A percentile compares a stretch with the other conserved stretches of the same genome.
These are phyloP conservation scores for Teinopalpus imperialis DNA, from an alignment of 2,888 invertebrate species.

Conservation along the genomic window DNA sequence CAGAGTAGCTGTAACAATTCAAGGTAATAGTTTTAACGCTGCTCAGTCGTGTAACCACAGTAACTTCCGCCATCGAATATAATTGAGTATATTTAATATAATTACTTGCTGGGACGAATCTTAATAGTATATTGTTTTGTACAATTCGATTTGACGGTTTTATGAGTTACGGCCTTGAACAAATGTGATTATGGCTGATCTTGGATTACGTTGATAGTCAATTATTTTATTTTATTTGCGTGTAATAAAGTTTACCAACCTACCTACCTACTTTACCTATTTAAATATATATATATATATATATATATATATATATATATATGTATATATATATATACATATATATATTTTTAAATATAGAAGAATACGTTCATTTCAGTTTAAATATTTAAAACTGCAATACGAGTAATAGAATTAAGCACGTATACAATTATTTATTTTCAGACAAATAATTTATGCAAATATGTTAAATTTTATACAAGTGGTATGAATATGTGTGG, in stretches of 20 bases:
- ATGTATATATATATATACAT: no score
- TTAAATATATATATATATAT: no score
- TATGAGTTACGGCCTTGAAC: constrained; percentile 6
- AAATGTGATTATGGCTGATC: constrained; percentile 13
- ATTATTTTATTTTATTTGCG: constrained; percentile 7
- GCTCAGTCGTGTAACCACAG: constrained; percentile 1
- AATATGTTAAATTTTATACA: no score
- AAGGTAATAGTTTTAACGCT: constrained; percentile 1
- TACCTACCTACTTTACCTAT: no score
- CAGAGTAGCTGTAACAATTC: no score
- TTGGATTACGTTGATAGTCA: constrained; percentile 7
- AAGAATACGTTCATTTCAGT: background rate
- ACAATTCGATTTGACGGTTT: constrained; percentile 16
- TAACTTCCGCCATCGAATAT: constrained; percentile 17
- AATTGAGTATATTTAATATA: constrained; percentile 12
- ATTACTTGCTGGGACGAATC: constrained; percentile 6
- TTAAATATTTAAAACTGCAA: background rate
- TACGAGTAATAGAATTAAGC: no score
- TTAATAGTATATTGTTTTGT: constrained; percentile 8
- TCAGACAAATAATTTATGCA: no score
- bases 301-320: no score
- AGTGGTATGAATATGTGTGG: no score
- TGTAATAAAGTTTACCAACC: constrained; percentile 8
- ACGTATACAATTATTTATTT: no score
- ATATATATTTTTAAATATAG: no score